Base-by-base conservation (phyloP, 2,113 vertebrate genomes). In the Alligator sinensis region DNA sequence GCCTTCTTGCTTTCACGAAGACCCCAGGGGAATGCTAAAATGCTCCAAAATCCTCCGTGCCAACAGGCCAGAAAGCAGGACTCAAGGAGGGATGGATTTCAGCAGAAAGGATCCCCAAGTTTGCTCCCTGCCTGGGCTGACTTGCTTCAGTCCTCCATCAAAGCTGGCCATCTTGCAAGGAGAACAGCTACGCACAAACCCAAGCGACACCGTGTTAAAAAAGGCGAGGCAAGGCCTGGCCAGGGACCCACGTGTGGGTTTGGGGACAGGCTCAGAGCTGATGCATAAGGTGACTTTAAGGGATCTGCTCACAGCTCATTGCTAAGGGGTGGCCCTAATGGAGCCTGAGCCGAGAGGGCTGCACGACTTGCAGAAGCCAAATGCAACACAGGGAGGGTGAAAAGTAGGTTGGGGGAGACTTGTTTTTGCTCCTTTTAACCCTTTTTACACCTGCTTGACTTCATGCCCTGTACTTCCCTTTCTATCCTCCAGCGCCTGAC, bases 51-150 rank as follows among this genome's bases (percentile, higher is more conserved):
- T 17, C 5, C 6, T 14, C n/a, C 64, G 4, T n/a, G 18, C 83
- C 61, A 87, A 87, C 63, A 89, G 28, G 17, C 27, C 59, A 61
- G 70, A 86, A 91, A 94, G 77, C 25, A 80, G 61, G 38, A 74
- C 82, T 61, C 38, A 93, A 82, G 54, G 17, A 82, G 88, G 79
- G 72, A 85, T 57, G 16, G 88, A 30, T 4, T 8, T 14, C 85
- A 63, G 93, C 57, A 88, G 28, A 93, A 63, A 94, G 87, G 75
- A 60, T 91, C 77, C 58, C 80, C 81, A 91, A 88, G 91, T 95
- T 25, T 77, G 25, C 57, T 58, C 88, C 63, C n/a, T 25, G 74
- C 76, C 75, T 82, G 5, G 27, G 63, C 38, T 80, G 84, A 84
- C 47, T 59, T 66, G 82, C 81, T 84, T 91, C 30, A 90, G 80